Percentiles rank a stretch among this genome's conserved stretches.
These are phyloP conservation scores for Rachycentron canadum DNA, from an alignment of 2,797 vertebrate species.

Conservation along the genomic window DNA sequence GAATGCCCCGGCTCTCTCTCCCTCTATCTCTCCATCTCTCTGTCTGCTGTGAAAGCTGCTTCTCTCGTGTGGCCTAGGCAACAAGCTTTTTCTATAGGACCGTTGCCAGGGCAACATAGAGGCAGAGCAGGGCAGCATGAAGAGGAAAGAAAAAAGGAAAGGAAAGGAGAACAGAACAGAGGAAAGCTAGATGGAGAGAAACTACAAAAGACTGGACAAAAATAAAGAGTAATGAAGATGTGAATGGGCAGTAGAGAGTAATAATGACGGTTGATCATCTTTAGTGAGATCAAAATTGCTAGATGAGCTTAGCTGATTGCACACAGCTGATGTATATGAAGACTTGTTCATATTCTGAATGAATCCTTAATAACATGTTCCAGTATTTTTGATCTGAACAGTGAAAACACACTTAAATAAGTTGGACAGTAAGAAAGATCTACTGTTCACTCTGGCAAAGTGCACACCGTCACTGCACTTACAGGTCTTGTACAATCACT, in stretches of 20 bases:
- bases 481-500: no score
- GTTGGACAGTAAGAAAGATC: neutral
- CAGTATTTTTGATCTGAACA: neutral
- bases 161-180: slow-evolving; percentile 3
- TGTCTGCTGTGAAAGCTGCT: slow-evolving; percentile 53
- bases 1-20: slow-evolving; percentile 33
- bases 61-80: slow-evolving; percentile 75
- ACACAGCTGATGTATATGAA: neutral
- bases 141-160: slow-evolving; percentile 32
- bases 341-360: neutral
- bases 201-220: neutral
- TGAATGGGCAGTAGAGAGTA: neutral
- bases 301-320: slow-evolving; percentile 18
- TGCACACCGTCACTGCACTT: neutral
- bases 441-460: no score
- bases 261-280: slow-evolving; percentile 21
- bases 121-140: slow-evolving; percentile 59
- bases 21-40: slow-evolving; percentile 36
- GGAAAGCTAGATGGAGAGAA: neutral
- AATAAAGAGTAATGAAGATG: slow-evolving; percentile 8
- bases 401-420: neutral
- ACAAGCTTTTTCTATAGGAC: slow-evolving; percentile 79
- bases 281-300: slow-evolving; percentile 6
- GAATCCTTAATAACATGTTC: neutral
- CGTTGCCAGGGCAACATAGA: slow-evolving; percentile 76